Evolutionary conservation across 2,113 vertebrate species (phyloP), one percentile per base, ranked within the genome.

Genomic region (Sinocyclocheilus grahami): DNA sequence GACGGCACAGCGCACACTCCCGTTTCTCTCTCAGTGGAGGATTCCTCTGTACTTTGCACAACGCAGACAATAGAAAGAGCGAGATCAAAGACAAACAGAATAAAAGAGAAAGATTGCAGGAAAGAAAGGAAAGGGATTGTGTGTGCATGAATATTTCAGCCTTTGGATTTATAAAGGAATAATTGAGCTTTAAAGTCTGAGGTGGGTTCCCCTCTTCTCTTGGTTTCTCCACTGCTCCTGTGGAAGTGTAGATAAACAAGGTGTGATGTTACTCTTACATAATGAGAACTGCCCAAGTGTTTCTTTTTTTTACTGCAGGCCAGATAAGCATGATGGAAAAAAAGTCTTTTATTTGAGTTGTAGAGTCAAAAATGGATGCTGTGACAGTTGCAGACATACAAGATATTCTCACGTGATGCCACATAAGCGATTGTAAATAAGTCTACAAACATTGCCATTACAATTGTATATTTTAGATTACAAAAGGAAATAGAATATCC

Each of bases 121-220:
- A 86, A 12, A 86, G 75, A 65, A 85, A 27, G 33, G 18, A 16
- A 22, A 51, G 46, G 30, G 33, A 89, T 89, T 82, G 85, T 90
- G 79, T 82, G 58, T 76, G 83, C 90, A 91, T 94, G 76, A 93
- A 92, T 93, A 90, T 94, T 92, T 93, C 79, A 92, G 78, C 27
- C 72, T 85, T 85, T 53, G 22, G 86, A 89, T 88, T 83, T 88
- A 91, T 87, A 81, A 78, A 91, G 93, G 86, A 94, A 94, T 93
- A 90, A 93, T 94, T 92, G 76, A 92, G 22, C 67, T 71, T 75
- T 22, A 0, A 65, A 91, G 89, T 92, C 86, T 74, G 75, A 82
- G 37, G 71, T 7, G 22, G 85, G 89, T 85, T 86, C 88, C 71
- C 82, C 86, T 51, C 83, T 76, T 67, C 39, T 55, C 74, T 20